Base-by-base conservation (phyloP, 2,888 invertebrate species). In the Acanthococcus lagerstroemiae region DNA sequence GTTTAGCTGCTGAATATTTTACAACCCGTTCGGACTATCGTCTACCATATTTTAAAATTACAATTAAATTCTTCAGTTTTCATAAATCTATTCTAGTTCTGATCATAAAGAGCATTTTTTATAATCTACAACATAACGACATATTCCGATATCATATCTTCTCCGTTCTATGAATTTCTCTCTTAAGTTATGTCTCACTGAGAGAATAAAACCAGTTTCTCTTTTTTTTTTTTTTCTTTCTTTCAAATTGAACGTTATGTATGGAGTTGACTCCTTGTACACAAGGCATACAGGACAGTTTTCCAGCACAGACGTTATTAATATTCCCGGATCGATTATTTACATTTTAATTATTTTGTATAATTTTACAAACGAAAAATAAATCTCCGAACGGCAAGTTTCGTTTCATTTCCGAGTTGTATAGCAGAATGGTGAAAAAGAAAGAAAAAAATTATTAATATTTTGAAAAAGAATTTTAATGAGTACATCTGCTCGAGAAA, bases 1-100 rank as follows among this genome's bases (percentile, higher is more conserved):
- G 27, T 52, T 37, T 26, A 22, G 63, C 54, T 54, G 63, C 63
- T 63, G 63, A 52, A 61, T 61, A 61, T 63, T 54, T 63, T 63
- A 54, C 52, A 54, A 63, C 52, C 63, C 37, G 52, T 63, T 54
- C 22, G n/a, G 52, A 19, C 6, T 52, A 37, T 52, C 24, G 24
- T 52, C 21, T 52, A 52, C 24, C 52, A 52, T 52, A 52, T 52
- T 52, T 24, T 22, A 52, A 52, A 52, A 24, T 52, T 15, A 52
- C 3, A 21, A 52, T 52, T 24, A 24, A 52, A 52, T 22, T 4
- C 22, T 24, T 52, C 52, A 12, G 9, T 52, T 52, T 52, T 52
- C 24, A 52, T 52, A 52, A 52, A 52, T 52, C 24, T 52, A 52
- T 22, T 52, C 22, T 52, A 3, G 2, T 52, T 22, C 52, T 15